These are phyloP conservation scores for Bombylius discolor DNA, from an alignment of 2,888 invertebrate species.

Conservation along the genomic window DNA sequence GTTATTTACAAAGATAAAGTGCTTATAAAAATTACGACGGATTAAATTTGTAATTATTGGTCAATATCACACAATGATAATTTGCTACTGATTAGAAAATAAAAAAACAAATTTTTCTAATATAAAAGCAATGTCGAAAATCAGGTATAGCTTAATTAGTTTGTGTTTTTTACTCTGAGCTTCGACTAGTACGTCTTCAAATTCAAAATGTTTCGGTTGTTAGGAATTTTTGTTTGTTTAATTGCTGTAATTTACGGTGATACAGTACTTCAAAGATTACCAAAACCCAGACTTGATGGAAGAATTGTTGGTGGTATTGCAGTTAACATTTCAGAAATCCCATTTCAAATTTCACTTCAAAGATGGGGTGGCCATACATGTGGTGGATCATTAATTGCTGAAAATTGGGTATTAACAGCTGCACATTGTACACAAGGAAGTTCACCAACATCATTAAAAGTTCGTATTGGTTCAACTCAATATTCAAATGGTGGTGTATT, in stretches of 20 bases:
- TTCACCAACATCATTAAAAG: slow-evolving; percentile 12
- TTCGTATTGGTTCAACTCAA: slow-evolving; percentile 33
- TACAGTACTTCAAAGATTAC: not conserved
- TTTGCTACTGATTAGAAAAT: too few relatives aligned
- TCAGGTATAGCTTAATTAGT: too few relatives aligned
- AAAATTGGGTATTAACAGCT: slow-evolving; percentile 33
- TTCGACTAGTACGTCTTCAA: too few relatives aligned
- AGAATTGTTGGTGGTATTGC: slow-evolving; percentile 37
- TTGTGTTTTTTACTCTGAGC: too few relatives aligned
- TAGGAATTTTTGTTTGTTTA: not conserved
- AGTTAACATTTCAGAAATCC: slow-evolving; percentile 31
- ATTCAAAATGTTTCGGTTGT: not conserved
- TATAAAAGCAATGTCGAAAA: too few relatives aligned
- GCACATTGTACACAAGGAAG: slow-evolving; percentile 31
- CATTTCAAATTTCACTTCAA: slow-evolving; percentile 38
- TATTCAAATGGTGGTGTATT: slow-evolving; percentile 29
- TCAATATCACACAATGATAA: too few relatives aligned
- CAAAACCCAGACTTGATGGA: slow-evolving; percentile 17
- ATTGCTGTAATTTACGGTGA: not conserved
- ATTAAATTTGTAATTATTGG: too few relatives aligned
- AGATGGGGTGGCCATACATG: slow-evolving; percentile 31
- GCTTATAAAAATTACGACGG: too few relatives aligned
- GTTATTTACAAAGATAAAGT: too few relatives aligned
- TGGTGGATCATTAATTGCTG: slow-evolving; percentile 35
- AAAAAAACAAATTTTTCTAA: too few relatives aligned